Evolutionary conservation across 2,113 vertebrate genomes (phyloP).

Genomic region (Corythornis cristatus): DNA sequence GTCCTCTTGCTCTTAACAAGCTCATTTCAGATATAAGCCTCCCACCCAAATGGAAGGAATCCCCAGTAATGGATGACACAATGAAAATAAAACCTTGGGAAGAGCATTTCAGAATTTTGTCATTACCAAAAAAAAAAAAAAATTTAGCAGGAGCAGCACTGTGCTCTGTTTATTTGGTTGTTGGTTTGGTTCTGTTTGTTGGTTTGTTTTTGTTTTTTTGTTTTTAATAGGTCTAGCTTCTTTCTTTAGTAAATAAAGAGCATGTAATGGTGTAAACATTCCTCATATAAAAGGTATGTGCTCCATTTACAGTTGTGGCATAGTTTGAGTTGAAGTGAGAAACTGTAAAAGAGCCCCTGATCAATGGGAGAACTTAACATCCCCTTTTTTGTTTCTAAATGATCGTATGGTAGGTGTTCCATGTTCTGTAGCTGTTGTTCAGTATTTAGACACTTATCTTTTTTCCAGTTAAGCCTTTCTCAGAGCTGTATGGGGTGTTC

Average conservation of each 20-base stretch:
- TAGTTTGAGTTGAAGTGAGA: constrained; percentile 21
- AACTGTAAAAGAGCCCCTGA: constrained; percentile 1
- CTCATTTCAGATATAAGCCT: neutral
- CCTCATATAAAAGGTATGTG: constrained; percentile 9
- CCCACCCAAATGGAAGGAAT: neutral
- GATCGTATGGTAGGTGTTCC: neutral
- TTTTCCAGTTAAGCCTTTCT: neutral
- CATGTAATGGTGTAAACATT: constrained; percentile 41
- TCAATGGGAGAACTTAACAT: constrained; percentile 61
- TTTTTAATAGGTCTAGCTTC: constrained; percentile 50
- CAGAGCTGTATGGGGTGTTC: neutral
- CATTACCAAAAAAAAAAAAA: constrained; percentile 28
- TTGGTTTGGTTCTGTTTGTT: neutral
- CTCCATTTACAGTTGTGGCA: constrained; percentile 32
- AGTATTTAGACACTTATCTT: neutral
- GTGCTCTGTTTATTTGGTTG: neutral
- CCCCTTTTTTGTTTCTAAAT: constrained; percentile 50
- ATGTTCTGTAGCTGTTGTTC: neutral
- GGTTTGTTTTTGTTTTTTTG: neutral
- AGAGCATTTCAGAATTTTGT: neutral
- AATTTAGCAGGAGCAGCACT: neutral
- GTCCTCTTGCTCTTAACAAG: neutral
- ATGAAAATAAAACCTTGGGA: constrained; percentile 4
- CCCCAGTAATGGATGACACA: neutral
- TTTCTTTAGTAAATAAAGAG: constrained; percentile 61